Evolutionary conservation across 2,888 invertebrate species (phyloP).

Genomic region (Campaea margaritaria): DNA sequence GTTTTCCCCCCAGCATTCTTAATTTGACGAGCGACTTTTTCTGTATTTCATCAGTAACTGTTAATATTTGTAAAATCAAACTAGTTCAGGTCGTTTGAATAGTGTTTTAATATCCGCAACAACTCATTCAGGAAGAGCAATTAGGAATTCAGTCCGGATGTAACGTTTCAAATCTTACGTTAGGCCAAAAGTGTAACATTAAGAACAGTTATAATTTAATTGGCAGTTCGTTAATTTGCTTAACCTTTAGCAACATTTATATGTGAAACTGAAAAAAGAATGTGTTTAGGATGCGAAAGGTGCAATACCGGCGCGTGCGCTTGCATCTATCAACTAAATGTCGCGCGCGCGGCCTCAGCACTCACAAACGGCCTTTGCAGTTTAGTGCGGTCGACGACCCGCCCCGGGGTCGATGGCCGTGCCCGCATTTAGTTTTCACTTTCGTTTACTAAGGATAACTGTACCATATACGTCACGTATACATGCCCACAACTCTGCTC

Average conservation of each 20-base stretch:
- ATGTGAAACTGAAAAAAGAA: constrained; percentile 23
- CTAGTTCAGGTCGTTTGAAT: too few relatives aligned
- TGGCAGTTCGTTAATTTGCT: too few relatives aligned
- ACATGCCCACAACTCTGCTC: constrained; percentile 63
- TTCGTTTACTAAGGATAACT: constrained; percentile 85
- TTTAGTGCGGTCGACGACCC: constrained; percentile 83
- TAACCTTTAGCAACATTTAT: not conserved
- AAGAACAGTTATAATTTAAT: constrained; percentile 11
- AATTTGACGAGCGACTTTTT: too few relatives aligned
- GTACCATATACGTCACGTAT: constrained; percentile 78
- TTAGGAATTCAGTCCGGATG: constrained; percentile 15
- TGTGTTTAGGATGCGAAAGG: constrained; percentile 37
- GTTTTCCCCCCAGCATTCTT: too few relatives aligned
- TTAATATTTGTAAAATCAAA: too few relatives aligned
- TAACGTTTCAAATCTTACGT: constrained; percentile 22
- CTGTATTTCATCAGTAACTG: too few relatives aligned
- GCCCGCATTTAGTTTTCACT: constrained; percentile 84
- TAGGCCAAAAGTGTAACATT: constrained; percentile 15
- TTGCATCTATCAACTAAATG: constrained; percentile 70
- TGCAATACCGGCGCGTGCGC: constrained; percentile 67
- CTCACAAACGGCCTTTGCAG: constrained; percentile 85
- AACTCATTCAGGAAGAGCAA: constrained; percentile 6
- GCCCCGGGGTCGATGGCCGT: constrained; percentile 75
- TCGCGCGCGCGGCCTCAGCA: constrained; percentile 81
- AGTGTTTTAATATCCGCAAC: constrained; percentile 4